Evolutionary conservation across 2,113 vertebrate genomes (phyloP).

Genomic region (Malurus melanocephalus): DNA sequence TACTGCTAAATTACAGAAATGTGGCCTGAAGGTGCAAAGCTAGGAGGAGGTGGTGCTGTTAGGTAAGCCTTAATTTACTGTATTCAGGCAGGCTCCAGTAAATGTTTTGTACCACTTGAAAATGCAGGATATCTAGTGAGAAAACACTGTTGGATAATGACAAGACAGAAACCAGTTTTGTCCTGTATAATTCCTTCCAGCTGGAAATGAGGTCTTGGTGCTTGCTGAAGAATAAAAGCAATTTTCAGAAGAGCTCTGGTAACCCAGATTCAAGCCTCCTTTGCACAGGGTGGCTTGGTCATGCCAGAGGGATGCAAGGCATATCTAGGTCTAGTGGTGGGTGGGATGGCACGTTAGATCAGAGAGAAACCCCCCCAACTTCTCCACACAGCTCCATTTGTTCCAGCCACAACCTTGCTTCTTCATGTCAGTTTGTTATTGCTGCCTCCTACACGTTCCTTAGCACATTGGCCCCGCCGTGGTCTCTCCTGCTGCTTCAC

Average conservation of each 20-base stretch:
- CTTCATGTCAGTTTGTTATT: background rate
- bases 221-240: background rate
- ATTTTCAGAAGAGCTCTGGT: background rate
- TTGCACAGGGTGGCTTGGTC: background rate
- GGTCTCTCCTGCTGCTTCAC: slow-evolving; percentile 24
- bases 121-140: background rate
- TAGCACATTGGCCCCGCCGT: background rate
- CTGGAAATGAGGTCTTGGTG: background rate
- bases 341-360: background rate
- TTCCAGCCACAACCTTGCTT: background rate
- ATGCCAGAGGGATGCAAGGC: background rate
- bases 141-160: background rate
- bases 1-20: background rate
- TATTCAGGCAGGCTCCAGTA: accelerated
- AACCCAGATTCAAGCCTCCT: background rate
- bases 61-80: background rate
- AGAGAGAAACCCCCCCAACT: background rate
- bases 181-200: background rate
- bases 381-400: background rate
- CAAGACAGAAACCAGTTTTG: background rate
- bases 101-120: background rate
- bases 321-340: background rate
- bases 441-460: slow-evolving; percentile 40
- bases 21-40: background rate
- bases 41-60: background rate